Base-by-base conservation (phyloP, 2,797 vertebrate species). In the Gallinago stenura region DNA sequence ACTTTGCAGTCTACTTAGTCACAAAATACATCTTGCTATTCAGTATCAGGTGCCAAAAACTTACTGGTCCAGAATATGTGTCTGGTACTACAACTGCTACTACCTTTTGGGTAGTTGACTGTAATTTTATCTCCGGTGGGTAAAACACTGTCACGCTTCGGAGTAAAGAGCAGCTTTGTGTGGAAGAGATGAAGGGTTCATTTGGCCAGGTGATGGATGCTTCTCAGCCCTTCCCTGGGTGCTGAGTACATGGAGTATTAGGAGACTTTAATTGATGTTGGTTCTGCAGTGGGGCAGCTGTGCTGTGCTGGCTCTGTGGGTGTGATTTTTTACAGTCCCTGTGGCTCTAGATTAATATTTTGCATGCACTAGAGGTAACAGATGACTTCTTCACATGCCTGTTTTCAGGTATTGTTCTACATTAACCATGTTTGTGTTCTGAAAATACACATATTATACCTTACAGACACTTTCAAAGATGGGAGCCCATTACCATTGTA, bases 401-500 rank as follows among this genome's bases (percentile, higher is more conserved):
- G 9, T 66, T 12, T 72, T 78, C 30, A 37, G 66, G 8, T 48
- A 10, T 10, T n/a, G 21, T 78, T 82, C 26, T 26, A 3, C 26
- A 85, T 68, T 3, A 51, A 12, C 14, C 5, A 0, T 16, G 9
- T 54, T 54, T n/a, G 28, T 35, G 9, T 72, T 78, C 61, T 89
- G 83, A 73, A 76, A 60, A 10, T 20, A 12, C 3, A 0, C 8
- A 15, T 86, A 13, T 13, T 90, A 1, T 93, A 0, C 96, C 87
- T 48, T 94, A 11, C 97, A 99, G 99, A 86, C 97, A 2, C 71
- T 97, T 73, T 97, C 97, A 39, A 98, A 99, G 90, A 98, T 99
- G 90, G 98, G 98, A 50, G 98, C 99, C 35, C 99, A 99, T 97
- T 99, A 99, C 96, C 99, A 99, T 96, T 99, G 99, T 19, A 98